Base-by-base conservation (phyloP, 2,113 vertebrate genomes). In the Cavia porcellus region DNA sequence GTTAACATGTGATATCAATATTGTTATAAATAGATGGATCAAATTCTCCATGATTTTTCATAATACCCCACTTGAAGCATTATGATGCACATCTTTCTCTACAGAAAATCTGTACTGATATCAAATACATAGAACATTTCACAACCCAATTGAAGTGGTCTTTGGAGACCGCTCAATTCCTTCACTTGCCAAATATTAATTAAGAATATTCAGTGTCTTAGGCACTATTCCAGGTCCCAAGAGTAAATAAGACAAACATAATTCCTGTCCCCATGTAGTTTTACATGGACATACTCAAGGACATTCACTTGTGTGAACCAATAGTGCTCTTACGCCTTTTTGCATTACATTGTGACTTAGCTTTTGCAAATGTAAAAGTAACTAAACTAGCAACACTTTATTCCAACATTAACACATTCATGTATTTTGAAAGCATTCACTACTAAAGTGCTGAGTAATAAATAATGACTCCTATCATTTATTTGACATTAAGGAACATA, bases 401-500 rank as follows among this genome's bases (percentile, higher is more conserved):
- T 55, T 96, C 94, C 47, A 79, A 66, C 77, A 98, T 96, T 95
- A 96, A 88, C 88, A 83, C 52, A 97, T 82, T 79, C 7, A 81
- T 72, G 32, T 42, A 95, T 97, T 97, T 98, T 96, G 89, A 96
- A 79, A 96, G 82, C 85, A 97, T 50, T 55, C 61, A 59, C 72
- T 91, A 92, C 57, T 98, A 95, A 98, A 98, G 25, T 35, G 80
- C 42, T 94, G 97, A 97, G 93, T 95, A 93, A 97, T 79, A 97
- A 96, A 96, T 92, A 96, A 97, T 97, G 86, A 97, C 97, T 87
- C 55, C 81, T 72, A 90, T n/a, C 28, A 98, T 96, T 98, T 98
- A 97, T 97, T 97, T 96, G 94, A 42, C 59, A 97, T 97, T 96
- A 97, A 96, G 90, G 24, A 93, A 50, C 87, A 42, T 98, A 98